Percentiles rank a stretch among this genome's conserved stretches.
phyloP scores from a whole-genome alignment of 2,113 vertebrate genomes.

The Pseudolaguvia tuberculata region DNA sequence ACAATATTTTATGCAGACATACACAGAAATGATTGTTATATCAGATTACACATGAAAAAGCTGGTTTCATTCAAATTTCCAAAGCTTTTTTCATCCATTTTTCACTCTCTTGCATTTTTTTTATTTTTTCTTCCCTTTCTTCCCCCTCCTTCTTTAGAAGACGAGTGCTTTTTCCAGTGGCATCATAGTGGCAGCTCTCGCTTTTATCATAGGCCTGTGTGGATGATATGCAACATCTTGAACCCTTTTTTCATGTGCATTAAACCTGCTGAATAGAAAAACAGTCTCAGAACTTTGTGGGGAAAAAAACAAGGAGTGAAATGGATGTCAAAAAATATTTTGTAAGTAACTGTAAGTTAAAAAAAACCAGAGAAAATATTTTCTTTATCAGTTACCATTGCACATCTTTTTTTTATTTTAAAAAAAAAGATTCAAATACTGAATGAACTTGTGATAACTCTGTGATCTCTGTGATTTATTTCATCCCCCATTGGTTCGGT shows the following conservation, averaged over 20 bases:
- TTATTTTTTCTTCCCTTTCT: constrained; percentile 47
- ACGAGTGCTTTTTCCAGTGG: constrained; percentile 27
- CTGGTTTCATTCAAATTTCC: neutral
- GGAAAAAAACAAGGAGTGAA: constrained; percentile 9
- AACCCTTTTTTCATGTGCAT: constrained; percentile 42
- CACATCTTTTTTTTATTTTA: no score
- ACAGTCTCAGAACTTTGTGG: neutral
- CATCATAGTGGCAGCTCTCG: constrained; percentile 35
- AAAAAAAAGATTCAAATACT: no score
- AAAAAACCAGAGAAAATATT: neutral
- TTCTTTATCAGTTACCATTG: no score
- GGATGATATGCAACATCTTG: constrained; percentile 33
- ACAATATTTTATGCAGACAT: neutral
- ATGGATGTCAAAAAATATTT: constrained; percentile 11
- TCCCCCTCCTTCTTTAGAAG: constrained; percentile 48
- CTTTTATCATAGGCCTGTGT: constrained; percentile 40
- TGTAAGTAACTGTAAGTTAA: no score
- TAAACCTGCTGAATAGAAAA: constrained; percentile 30
- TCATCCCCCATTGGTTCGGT: constrained; percentile 71
- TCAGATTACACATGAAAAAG: neutral
- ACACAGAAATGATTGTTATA: neutral
- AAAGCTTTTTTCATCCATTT: constrained; percentile 30
- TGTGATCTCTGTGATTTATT: constrained; percentile 71
- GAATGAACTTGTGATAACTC: constrained; percentile 47
- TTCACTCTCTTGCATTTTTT: constrained; percentile 23